These are phyloP conservation scores for Leptosomus discolor DNA, from an alignment of 2,113 vertebrate genomes.

Conservation along the genomic window DNA sequence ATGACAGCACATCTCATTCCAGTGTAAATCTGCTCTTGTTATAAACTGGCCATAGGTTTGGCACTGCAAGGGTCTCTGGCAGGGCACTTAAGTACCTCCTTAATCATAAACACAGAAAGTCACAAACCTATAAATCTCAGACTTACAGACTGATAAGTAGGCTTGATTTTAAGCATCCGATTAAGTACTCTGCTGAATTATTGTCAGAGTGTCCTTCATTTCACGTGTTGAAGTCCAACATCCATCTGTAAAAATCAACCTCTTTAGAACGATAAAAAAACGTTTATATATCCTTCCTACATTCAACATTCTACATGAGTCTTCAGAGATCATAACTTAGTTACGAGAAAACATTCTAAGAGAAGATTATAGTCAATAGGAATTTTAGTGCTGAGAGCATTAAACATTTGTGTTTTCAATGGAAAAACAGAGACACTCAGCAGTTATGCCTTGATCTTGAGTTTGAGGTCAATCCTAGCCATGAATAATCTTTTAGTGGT, in stretches of 20 bases:
- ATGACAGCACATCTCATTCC: neutral
- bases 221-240: neutral
- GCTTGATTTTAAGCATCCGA: neutral
- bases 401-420: conserved; percentile 13
- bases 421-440: neutral
- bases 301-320: neutral
- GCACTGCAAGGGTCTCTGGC: neutral
- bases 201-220: neutral
- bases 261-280: neutral
- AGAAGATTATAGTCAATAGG: neutral
- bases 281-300: neutral
- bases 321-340: neutral
- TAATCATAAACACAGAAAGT: neutral
- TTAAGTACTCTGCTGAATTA: neutral
- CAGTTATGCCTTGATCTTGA: neutral
- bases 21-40: neutral
- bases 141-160: neutral
- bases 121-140: neutral
- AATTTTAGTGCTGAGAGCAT: neutral
- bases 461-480: neutral
- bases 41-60: neutral
- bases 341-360: neutral
- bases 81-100: neutral
- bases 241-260: neutral
- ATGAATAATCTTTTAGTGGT: neutral